Percentiles rank a stretch among this genome's conserved stretches.
Evolutionary conservation across 1,140 invertebrate genomes (phyloP).

Genomic region (Wasmannia auropunctata): DNA sequence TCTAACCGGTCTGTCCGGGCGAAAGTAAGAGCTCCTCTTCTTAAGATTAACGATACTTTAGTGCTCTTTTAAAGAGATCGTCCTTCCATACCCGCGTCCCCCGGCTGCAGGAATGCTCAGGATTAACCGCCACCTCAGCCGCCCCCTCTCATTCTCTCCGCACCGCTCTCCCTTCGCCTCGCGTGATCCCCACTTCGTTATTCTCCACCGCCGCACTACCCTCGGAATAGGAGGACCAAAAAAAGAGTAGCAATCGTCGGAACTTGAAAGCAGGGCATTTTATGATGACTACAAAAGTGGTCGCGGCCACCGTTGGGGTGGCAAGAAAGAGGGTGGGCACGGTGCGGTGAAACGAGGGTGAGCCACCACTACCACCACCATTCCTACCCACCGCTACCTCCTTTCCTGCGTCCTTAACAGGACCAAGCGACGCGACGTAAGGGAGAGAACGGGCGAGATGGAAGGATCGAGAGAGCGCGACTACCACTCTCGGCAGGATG

Average conservation of each 20-base stretch:
- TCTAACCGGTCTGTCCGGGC: constrained; percentile 84
- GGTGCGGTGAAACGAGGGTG: constrained; percentile 66
- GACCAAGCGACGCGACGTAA: constrained; percentile 52
- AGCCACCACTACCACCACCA: constrained; percentile 54
- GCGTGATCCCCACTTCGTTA: constrained; percentile 68
- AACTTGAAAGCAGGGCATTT: constrained; percentile 79
- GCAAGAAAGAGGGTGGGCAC: constrained; percentile 70
- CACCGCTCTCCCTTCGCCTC: constrained; percentile 33
- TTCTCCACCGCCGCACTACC: constrained; percentile 63
- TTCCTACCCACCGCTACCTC: constrained; percentile 38
- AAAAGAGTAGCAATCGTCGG: constrained; percentile 74
- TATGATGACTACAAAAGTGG: constrained; percentile 80
- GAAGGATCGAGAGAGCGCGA: constrained; percentile 61
- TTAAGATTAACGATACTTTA: constrained; percentile 85
- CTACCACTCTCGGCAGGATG: constrained; percentile 62
- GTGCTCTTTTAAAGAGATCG: constrained; percentile 82
- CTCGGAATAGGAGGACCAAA: constrained; percentile 53
- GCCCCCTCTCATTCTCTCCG: constrained; percentile 32
- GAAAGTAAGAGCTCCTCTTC: constrained; percentile 80
- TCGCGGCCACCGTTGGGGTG: constrained; percentile 71
- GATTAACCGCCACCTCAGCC: constrained; percentile 67
- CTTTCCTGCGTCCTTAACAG: constrained; percentile 63
- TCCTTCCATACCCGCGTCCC: constrained; percentile 63
- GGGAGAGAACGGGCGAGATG: constrained; percentile 59
- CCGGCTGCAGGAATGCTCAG: constrained; percentile 62